These are phyloP conservation scores for Melanotaenia parkinsoni DNA, from an alignment of 2,797 vertebrate genomes.

Conservation along the genomic window DNA sequence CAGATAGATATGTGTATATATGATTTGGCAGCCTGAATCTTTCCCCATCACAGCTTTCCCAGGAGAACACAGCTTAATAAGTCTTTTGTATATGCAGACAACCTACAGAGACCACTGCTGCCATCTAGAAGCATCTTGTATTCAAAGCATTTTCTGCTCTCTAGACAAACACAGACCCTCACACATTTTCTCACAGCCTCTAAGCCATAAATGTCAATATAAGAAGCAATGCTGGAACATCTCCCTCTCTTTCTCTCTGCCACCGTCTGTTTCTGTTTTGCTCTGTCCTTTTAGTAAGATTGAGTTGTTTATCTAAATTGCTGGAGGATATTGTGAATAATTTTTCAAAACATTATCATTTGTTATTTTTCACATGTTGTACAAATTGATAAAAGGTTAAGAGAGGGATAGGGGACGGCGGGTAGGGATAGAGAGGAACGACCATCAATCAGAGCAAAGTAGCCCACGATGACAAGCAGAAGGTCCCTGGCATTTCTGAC, in stretches of 20 bases:
- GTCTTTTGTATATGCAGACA: slow-evolving; percentile 47
- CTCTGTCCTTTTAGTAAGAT: slow-evolving; percentile 51
- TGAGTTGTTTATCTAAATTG: slow-evolving; percentile 76
- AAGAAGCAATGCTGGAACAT: slow-evolving; percentile 46
- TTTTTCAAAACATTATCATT: slow-evolving; percentile 74
- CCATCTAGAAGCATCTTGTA: slow-evolving; percentile 56
- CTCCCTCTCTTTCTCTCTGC: slow-evolving; percentile 30
- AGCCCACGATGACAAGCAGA: slow-evolving; percentile 75
- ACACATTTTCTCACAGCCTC: slow-evolving; percentile 45
- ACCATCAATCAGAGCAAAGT: slow-evolving; percentile 79
- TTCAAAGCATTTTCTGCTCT: slow-evolving; percentile 57
- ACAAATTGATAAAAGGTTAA: slow-evolving; percentile 64
- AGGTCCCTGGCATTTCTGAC: slow-evolving; percentile 79
- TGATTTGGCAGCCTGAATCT: slow-evolving; percentile 37
- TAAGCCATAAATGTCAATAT: slow-evolving; percentile 63
- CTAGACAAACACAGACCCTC: slow-evolving; percentile 21
- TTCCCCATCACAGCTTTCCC: slow-evolving; percentile 38
- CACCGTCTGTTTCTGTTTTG: slow-evolving; percentile 47
- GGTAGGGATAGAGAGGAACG: slow-evolving; percentile 38
- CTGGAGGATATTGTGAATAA: slow-evolving; percentile 68
- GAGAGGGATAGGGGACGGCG: slow-evolving; percentile 7
- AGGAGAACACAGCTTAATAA: slow-evolving; percentile 45
- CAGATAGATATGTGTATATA: slow-evolving; percentile 26
- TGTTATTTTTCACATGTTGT: slow-evolving; percentile 64
- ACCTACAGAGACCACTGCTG: slow-evolving; percentile 68